Base-by-base conservation (phyloP, 30 jellyfish, hydroid and myxozoan genomes). In the Aurelia sp. region DNA sequence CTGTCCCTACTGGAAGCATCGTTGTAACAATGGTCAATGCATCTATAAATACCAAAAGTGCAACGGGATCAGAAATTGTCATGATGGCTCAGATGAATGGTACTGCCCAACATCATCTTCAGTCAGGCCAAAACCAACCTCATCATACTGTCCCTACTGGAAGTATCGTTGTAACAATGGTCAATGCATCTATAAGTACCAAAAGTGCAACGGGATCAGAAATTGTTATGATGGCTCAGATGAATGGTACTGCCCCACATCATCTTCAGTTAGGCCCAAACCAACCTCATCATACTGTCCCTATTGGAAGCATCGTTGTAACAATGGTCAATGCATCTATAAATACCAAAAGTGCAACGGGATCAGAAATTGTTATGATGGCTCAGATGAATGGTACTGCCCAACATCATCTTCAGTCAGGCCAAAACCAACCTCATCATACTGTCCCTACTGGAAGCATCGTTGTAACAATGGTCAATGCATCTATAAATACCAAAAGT, bases 101-200 rank as follows among this genome's bases (percentile, higher is more conserved):
- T 11, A 30, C 60, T 69, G 79, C 23, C 79, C 79, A 12, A 13
- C 62, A 21, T 69, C 79, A 11, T 6, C 62, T 27, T 27, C 33
- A 20, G 23, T 61, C 0, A 19, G 1, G 13, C 79, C 79, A 7
- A 30, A 30, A 21, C 79, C 79, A 69, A 69, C 79, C 10, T 15
- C 59, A 47, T 69, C 79, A 13, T 69, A 69, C 79, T 69, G 79
- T 47, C 79, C 79, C 11, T 69, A 69, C 62, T 69, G 79, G 79
- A 69, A 69, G 60, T 18, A 21, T 57, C 33, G 79, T 21, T 69
- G 79, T 47, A 30, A 30, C 60, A 69, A 69, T 20, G 61, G 79
- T 0, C 79, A 69, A 30, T 69, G 79, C 60, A 69, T 69, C 30
- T 69, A 69, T 27, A 30, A 69, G 9, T 4, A 6, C 61, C 79